Base-by-base conservation (phyloP, 2,113 vertebrate genomes). In the Hippolais icterina region DNA sequence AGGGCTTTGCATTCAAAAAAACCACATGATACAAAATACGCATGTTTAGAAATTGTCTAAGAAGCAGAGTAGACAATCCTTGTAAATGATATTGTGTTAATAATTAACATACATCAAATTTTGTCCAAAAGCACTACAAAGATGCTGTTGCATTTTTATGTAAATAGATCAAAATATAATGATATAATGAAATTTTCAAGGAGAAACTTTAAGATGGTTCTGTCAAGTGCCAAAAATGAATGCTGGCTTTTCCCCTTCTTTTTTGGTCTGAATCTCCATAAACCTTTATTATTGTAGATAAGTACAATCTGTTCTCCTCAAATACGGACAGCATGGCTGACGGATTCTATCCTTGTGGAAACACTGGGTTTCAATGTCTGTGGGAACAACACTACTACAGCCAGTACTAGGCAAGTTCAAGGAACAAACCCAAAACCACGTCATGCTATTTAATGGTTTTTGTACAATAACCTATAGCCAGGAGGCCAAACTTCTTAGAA, bases 301-400 rank as follows among this genome's bases (percentile, higher is more conserved):
- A 31, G 4, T 35, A n/a, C 9, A 52, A 29, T 3, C 39, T 49
- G 3, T 37, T 60, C 64, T 81, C 21, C 33, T 52, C 2, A 5
- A 27, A 35, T 27, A 29, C 2, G 4, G 7, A 8, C 25, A 42
- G 11, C 4, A 9, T 12, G 39, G 21, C 29, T 56, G 61, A 54
- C 22, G 31, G n/a, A 80, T 28, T 9, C 27, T 42, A 27, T 50
- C 42, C n/a, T 53, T 41, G 35, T 2, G 19, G 50, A 72, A 83
- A 57, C 12, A 12, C 1, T 8, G 37, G 22, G 9, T 15, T 42
- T 39, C 44, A 22, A 19, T 0, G 0, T 12, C n/a, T 59, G 2
- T 8, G 18, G 37, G 31, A 91, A 53, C 28, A 47, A 10, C 0
- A 1, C 2, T 11, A 5, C 7, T 15, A 25, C 0, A 72, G 28